phyloP scores from a whole-genome alignment of 2,888 invertebrate genomes.

The Drosophila melanosoma region DNA sequence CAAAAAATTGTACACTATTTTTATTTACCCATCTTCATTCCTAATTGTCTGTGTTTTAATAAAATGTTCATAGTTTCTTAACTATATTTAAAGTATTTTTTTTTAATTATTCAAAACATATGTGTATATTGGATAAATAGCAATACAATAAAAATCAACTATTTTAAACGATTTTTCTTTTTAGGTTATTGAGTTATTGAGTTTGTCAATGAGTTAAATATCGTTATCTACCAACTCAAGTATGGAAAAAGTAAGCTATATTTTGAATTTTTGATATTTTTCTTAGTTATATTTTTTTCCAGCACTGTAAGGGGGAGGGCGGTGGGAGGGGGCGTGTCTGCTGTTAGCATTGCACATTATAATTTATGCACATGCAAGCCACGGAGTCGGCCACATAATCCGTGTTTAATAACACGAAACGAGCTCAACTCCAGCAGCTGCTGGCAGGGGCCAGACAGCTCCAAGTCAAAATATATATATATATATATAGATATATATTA shows the following conservation, averaged over 20 bases:
- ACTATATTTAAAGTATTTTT: neutral
- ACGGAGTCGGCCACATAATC: conserved; percentile 80
- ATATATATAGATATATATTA: neutral
- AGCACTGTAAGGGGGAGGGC: neutral
- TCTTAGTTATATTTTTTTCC: neutral
- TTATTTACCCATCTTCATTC: neutral
- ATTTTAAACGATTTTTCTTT: no score
- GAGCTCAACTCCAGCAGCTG: conserved; percentile 21
- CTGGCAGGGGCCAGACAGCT: conserved; percentile 33
- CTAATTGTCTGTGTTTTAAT: neutral
- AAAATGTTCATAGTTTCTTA: neutral
- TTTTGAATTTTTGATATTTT: neutral
- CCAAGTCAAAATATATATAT: conserved; percentile 25
- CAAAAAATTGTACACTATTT: neutral
- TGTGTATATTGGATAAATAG: no score
- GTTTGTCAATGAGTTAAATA: neutral
- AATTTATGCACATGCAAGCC: conserved; percentile 81
- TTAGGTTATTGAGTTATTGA: neutral
- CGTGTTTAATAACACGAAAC: conserved; percentile 80
- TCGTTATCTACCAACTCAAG: neutral
- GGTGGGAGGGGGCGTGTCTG: conserved; percentile 45
- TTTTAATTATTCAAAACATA: no score
- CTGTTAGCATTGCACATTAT: conserved; percentile 69
- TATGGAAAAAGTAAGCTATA: neutral
- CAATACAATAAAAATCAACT: no score